These are phyloP conservation scores for Antennarius maculatus DNA, from an alignment of 2,797 vertebrate genomes.

Conservation along the genomic window DNA sequence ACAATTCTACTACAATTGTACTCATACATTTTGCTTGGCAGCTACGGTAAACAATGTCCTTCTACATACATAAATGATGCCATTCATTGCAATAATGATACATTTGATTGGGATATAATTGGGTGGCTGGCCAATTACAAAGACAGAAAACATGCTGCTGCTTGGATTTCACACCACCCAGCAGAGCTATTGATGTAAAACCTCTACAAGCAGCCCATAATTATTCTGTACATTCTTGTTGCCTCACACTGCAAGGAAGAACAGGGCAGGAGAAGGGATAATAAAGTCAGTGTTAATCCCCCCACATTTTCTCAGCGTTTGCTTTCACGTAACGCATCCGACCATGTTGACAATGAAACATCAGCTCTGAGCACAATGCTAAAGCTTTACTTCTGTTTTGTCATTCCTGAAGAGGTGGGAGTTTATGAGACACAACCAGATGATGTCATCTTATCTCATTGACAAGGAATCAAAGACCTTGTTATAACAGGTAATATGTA, in stretches of 20 bases:
- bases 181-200: conserved; percentile 56
- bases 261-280: neutral
- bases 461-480: neutral
- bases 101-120: conserved; percentile 5
- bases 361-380: no score
- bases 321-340: no score
- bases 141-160: conserved; percentile 42
- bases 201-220: conserved; percentile 36
- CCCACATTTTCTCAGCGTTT: no score
- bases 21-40: neutral
- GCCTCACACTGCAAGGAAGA: conserved; percentile 29
- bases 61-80: neutral
- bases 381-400: no score
- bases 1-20: neutral
- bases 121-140: conserved; percentile 15
- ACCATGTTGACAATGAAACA: no score
- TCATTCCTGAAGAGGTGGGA: no score
- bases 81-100: conserved; percentile 20
- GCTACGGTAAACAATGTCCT: neutral
- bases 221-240: conserved; percentile 51
- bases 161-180: conserved; percentile 53
- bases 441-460: neutral
- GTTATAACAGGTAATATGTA: neutral
- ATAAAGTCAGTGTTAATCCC: no score
- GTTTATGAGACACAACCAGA: neutral